Conservation (phyloP, 2,888 invertebrate genomes). For the Drosophila testacea region DNA sequence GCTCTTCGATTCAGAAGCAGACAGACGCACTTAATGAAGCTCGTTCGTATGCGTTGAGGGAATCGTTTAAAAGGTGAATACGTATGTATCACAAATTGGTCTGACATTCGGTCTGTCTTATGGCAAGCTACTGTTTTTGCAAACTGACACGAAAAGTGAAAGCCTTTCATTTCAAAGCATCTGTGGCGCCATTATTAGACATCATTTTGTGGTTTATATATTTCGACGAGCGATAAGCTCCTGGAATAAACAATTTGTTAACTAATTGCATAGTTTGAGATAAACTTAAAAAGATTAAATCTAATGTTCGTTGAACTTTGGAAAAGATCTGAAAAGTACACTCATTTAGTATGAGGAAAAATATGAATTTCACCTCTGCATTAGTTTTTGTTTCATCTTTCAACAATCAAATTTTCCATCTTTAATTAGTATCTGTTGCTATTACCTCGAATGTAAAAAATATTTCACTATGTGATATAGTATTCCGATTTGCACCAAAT, state of each 20-base stretch:
- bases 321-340: too few species aligned
- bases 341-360: too few species aligned
- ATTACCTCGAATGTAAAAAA: too few species aligned
- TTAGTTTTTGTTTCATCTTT: too few species aligned
- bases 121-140: constrained; percentile 61
- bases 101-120: constrained; percentile 15
- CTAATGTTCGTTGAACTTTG: too few species aligned
- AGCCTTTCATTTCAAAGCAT: constrained; percentile 51
- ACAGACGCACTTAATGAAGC: constrained; percentile 60
- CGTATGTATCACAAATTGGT: constrained; percentile 40
- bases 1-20: constrained; percentile 40
- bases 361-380: too few species aligned
- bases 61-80: constrained; percentile 71
- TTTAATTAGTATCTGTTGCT: too few species aligned
- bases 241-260: constrained; percentile 24
- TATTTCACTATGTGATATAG: too few species aligned
- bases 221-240: constrained; percentile 43
- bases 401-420: too few species aligned
- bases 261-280: constrained; percentile 9
- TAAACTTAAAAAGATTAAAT: too few species aligned
- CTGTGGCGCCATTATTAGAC: constrained; percentile 65
- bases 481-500: too few species aligned
- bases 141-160: constrained; percentile 68
- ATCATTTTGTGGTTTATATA: constrained; percentile 53
- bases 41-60: constrained; percentile 68